Conservation (phyloP, 2,113 vertebrate species). For the Oophaga pumilio region DNA sequence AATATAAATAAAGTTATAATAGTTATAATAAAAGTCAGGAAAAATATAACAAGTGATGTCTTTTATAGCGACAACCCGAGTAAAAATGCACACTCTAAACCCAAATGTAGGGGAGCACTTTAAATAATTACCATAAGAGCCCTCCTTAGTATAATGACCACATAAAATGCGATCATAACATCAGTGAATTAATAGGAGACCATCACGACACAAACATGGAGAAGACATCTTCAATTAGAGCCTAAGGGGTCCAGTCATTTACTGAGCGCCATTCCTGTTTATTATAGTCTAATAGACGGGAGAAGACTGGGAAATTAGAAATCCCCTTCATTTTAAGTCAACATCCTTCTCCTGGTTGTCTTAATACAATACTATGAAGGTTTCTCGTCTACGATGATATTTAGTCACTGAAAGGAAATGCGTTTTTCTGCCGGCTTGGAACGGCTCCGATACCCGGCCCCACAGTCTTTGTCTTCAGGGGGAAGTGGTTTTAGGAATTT, state of each 20-base stretch:
- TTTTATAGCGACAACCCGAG: neutral
- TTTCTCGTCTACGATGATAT: neutral
- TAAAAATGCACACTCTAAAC: neutral
- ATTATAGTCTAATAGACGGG: neutral
- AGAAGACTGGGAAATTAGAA: neutral
- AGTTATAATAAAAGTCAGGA: neutral
- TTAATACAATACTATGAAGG: neutral
- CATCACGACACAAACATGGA: too few species aligned
- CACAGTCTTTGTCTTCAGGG: neutral
- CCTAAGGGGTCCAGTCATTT: too few species aligned
- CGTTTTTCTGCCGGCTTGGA: neutral
- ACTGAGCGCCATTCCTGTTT: too few species aligned
- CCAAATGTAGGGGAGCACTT: too few species aligned
- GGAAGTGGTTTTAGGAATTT: conserved; percentile 44
- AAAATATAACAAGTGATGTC: neutral
- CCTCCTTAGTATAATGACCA: too few species aligned
- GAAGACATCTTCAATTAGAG: too few species aligned
- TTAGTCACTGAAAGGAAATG: neutral
- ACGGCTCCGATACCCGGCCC: neutral
- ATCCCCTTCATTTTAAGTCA: neutral
- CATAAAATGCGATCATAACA: too few species aligned
- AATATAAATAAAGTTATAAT: conserved; percentile 39
- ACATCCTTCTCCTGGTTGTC: neutral
- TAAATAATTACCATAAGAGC: too few species aligned
- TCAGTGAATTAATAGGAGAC: too few species aligned